phyloP scores from a whole-genome alignment of 1,140 invertebrate genomes.

The Chironomus tepperi region DNA sequence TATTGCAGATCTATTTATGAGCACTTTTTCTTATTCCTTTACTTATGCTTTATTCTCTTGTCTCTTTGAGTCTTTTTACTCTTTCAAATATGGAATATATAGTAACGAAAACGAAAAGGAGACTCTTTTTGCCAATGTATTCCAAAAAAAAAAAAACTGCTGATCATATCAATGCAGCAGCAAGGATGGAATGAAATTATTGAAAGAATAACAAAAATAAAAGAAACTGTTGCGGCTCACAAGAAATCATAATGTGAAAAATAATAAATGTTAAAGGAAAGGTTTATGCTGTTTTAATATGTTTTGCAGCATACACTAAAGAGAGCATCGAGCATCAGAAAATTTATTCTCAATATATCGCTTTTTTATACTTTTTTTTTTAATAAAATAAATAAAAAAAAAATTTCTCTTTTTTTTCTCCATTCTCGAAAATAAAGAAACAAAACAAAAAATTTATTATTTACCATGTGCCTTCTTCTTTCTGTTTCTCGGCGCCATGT shows the following conservation, averaged over 20 bases:
- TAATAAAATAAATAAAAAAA: conserved; percentile 29
- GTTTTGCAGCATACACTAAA: conserved; percentile 24
- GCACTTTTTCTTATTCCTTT: neutral
- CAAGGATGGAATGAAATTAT: neutral
- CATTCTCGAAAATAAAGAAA: neutral
- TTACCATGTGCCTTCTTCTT: conserved; percentile 41
- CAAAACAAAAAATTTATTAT: conserved; percentile 33
- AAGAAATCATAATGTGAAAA: conserved; percentile 14
- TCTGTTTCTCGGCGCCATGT: conserved; percentile 41
- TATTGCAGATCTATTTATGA: conserved; percentile 14
- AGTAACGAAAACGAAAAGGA: no score
- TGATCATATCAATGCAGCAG: conserved; percentile 10
- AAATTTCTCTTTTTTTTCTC: conserved; percentile 26
- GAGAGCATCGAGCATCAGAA: conserved; percentile 35
- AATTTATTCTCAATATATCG: conserved; percentile 30
- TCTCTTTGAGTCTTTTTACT: neutral
- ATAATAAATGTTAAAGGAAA: neutral
- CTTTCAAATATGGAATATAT: neutral
- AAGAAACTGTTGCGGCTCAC: neutral
- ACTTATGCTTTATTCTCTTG: neutral
- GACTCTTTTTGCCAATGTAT: no score
- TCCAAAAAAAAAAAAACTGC: neutral
- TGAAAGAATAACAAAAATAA: neutral
- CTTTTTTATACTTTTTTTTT: conserved; percentile 26
- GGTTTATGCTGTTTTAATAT: neutral